Conservation (phyloP, 2,113 vertebrate species). For the Vanacampus margaritifer region DNA sequence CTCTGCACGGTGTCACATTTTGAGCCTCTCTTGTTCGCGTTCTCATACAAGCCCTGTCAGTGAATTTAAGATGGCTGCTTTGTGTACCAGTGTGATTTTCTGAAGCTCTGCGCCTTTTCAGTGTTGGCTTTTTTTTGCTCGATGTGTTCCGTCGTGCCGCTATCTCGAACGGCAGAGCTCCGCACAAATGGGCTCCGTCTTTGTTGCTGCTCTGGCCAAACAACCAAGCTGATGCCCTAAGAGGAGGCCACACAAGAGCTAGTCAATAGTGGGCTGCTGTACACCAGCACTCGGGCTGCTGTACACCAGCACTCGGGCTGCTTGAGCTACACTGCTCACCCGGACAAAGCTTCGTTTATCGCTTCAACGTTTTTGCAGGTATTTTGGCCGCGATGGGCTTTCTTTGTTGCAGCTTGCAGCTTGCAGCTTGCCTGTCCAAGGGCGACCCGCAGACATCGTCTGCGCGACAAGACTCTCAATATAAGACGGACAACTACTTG, state of each 20-base stretch:
- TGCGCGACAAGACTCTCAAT: conserved; percentile 6
- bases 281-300: conserved; percentile 15
- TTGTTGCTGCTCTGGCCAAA: conserved; percentile 51
- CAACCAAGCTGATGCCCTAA: conserved; percentile 46
- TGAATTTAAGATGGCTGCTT: conserved; percentile 78
- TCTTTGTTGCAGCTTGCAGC: conserved; percentile 46
- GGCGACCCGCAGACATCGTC: conserved; percentile 56
- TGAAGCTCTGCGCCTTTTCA: conserved; percentile 24
- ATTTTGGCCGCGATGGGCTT: not conserved
- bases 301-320: conserved; percentile 16
- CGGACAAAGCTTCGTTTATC: conserved; percentile 7
- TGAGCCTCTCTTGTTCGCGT: conserved; percentile 65
- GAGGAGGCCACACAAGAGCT: conserved; percentile 60
- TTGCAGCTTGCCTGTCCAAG: conserved; percentile 47
- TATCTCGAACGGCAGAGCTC: conserved; percentile 31
- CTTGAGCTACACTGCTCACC: conserved; percentile 23
- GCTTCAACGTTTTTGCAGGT: not conserved
- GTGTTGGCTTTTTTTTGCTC: not conserved
- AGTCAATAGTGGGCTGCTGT: conserved; percentile 34
- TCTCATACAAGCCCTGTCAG: conserved; percentile 63
- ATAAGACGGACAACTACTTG: conserved; percentile 6
- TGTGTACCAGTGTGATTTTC: conserved; percentile 62
- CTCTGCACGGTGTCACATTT: conserved; percentile 61
- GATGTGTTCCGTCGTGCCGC: conserved; percentile 6
- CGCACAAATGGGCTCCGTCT: conserved; percentile 37